Percentiles rank a stretch among this genome's conserved stretches.
Evolutionary conservation across 2,797 vertebrate genomes (phyloP).

Genomic region (Synaphobranchus kaupii): DNA sequence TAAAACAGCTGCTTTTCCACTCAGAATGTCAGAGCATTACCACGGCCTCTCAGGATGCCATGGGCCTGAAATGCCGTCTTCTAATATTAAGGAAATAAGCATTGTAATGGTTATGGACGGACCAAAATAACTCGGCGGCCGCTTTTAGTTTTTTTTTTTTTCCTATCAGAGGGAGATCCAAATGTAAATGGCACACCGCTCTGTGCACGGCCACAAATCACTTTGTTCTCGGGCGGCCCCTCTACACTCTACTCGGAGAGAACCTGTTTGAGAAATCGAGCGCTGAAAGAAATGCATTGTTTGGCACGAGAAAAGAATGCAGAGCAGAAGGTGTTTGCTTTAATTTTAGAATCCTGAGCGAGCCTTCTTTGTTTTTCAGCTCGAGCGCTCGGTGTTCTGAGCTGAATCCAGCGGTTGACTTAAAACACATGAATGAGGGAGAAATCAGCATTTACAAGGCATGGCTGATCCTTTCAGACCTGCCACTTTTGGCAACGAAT

Average conservation of each 20-base stretch:
- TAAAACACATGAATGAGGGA: not conserved
- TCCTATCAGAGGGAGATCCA: not conserved
- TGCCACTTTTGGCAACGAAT: too few species aligned
- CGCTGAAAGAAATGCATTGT: not conserved
- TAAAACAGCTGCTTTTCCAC: slow-evolving; percentile 68
- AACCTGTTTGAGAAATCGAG: not conserved
- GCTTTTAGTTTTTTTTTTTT: not conserved
- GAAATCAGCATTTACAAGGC: not conserved
- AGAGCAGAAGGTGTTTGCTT: not conserved
- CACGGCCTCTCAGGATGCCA: slow-evolving; percentile 29
- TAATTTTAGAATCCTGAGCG: not conserved
- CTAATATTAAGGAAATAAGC: slow-evolving; percentile 60
- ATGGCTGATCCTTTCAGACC: not conserved
- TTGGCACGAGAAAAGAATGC: not conserved
- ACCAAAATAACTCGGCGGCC: slow-evolving; percentile 3
- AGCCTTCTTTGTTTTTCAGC: not conserved
- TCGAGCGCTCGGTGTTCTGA: not conserved
- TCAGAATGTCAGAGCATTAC: slow-evolving; percentile 62
- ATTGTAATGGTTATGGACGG: slow-evolving; percentile 56
- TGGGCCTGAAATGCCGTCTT: slow-evolving; percentile 64
- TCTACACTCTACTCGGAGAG: not conserved
- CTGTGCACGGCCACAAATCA: not conserved
- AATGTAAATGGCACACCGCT: slow-evolving; percentile 14
- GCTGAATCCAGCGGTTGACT: not conserved
- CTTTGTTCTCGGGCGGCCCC: not conserved